phyloP scores from a whole-genome alignment of 2,113 vertebrate species.

The Terrapene triunguis region DNA sequence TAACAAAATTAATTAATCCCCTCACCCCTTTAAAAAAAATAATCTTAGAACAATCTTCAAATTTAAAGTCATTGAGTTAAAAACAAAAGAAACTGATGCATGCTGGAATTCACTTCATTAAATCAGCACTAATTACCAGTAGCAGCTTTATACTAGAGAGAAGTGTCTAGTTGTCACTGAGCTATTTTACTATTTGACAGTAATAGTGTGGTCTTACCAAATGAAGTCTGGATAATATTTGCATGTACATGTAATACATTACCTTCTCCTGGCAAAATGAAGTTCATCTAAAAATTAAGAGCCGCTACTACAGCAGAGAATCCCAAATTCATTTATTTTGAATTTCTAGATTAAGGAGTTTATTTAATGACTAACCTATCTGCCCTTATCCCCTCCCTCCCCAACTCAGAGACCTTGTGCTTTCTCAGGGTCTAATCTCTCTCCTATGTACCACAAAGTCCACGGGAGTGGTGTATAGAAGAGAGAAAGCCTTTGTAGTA shows the following conservation, averaged over 20 bases:
- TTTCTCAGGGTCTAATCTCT: background rate
- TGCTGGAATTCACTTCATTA: background rate
- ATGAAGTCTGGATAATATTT: background rate
- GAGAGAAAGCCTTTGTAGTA: background rate
- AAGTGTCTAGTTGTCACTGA: background rate
- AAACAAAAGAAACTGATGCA: background rate
- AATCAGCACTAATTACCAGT: background rate
- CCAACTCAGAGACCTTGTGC: background rate
- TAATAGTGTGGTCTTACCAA: background rate
- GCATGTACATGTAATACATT: background rate
- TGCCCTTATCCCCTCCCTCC: background rate
- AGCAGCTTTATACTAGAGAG: background rate
- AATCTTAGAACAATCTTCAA: background rate
- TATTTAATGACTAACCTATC: background rate
- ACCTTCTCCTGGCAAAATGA: background rate
- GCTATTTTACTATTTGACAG: background rate
- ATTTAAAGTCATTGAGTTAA: background rate
- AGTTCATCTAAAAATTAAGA: background rate
- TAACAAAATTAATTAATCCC: background rate
- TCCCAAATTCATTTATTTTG: background rate
- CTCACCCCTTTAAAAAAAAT: background rate
- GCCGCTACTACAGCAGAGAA: background rate
- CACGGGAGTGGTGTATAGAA: background rate
- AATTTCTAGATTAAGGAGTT: background rate
- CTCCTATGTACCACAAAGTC: rapidly evolving